Evolutionary conservation across 2,888 invertebrate species (phyloP).

Genomic region (Drosophila greeni): DNA sequence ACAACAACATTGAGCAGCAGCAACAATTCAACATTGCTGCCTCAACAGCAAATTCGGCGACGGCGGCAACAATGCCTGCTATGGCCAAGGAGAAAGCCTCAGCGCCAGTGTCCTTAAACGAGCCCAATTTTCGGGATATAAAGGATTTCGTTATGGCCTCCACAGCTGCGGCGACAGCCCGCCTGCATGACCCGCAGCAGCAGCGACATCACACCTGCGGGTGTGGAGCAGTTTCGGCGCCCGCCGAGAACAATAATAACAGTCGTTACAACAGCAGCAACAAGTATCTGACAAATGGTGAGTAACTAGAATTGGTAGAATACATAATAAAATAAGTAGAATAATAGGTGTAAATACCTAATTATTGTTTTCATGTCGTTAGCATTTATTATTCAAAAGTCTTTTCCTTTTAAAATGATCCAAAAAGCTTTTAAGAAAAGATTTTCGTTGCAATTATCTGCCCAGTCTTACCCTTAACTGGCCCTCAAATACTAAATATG

Average conservation of each 20-base stretch:
- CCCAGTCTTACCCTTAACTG: neutral
- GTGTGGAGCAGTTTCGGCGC: slow-evolving; percentile 57
- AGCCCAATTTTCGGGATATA: slow-evolving; percentile 75
- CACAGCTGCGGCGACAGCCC: slow-evolving; percentile 52
- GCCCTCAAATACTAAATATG: neutral
- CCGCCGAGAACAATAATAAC: slow-evolving; percentile 58
- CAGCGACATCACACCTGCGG: slow-evolving; percentile 62
- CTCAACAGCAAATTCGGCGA: slow-evolving; percentile 46
- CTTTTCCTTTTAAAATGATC: neutral
- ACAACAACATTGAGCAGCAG: slow-evolving; percentile 54
- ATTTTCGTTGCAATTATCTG: no score
- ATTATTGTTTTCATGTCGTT: neutral
- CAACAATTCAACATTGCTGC: slow-evolving; percentile 31
- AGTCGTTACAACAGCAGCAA: slow-evolving; percentile 53
- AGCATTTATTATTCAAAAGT: neutral
- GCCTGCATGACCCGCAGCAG: slow-evolving; percentile 55
- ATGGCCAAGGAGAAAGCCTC: slow-evolving; percentile 79
- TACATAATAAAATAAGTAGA: no score
- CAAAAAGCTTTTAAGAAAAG: neutral
- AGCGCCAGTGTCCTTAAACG: slow-evolving; percentile 76
- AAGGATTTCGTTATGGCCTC: slow-evolving; percentile 69
- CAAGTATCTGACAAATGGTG: slow-evolving; percentile 71
- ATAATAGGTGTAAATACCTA: no score
- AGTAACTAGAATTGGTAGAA: slow-evolving; percentile 20
- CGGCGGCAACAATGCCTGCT: slow-evolving; percentile 77